A percentile compares a stretch with the other conserved stretches of the same genome.
Conservation (phyloP, 1,140 invertebrate species). For the Drosophila littoralis region DNA sequence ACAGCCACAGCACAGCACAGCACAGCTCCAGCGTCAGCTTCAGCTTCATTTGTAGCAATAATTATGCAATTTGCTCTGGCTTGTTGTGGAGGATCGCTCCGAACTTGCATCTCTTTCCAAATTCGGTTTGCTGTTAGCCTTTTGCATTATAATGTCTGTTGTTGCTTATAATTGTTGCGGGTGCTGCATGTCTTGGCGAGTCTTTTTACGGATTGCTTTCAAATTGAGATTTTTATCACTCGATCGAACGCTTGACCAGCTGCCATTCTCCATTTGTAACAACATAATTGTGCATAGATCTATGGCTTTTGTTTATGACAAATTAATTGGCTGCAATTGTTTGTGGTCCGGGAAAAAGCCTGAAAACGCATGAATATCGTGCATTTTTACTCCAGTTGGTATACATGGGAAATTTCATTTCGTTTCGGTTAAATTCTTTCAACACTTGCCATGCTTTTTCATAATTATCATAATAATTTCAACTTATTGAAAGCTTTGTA, state of each 20-base stretch:
- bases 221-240: constrained; percentile 51
- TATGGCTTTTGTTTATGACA: constrained; percentile 67
- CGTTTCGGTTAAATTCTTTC: neutral
- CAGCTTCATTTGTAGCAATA: constrained; percentile 80
- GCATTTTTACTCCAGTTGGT: neutral
- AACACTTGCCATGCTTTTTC: constrained; percentile 9
- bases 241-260: constrained; percentile 1
- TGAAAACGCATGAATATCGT: constrained; percentile 6
- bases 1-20: too few species aligned
- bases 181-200: constrained; percentile 49
- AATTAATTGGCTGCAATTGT: constrained; percentile 77
- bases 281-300: constrained; percentile 73
- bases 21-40: constrained; percentile 44
- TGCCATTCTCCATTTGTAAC: constrained; percentile 43
- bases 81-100: constrained; percentile 53
- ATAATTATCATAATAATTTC: constrained; percentile 5
- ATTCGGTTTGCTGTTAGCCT: neutral
- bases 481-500: constrained; percentile 38
- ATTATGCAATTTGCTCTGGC: constrained; percentile 77
- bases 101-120: constrained; percentile 15
- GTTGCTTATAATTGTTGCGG: constrained; percentile 54
- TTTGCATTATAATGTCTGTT: constrained; percentile 44
- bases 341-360: constrained; percentile 23
- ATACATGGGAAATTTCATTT: neutral
- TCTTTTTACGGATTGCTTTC: constrained; percentile 7